A percentile compares a stretch with the other conserved stretches of the same genome.
These are phyloP conservation scores for Saxidomus purpurata DNA, from an alignment of 1,140 invertebrate genomes.

Conservation along the genomic window DNA sequence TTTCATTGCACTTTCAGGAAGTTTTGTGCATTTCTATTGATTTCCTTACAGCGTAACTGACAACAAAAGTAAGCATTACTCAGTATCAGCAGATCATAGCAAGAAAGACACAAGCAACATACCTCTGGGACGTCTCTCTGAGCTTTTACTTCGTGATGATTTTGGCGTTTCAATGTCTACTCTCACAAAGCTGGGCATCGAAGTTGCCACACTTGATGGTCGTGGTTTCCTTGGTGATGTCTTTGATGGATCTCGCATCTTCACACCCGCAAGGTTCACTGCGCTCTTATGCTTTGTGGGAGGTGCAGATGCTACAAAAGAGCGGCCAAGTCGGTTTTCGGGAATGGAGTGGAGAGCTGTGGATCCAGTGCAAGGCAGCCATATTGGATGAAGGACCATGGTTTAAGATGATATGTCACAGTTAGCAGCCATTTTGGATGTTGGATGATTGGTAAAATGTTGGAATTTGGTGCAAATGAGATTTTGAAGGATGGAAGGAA, in stretches of 20 bases:
- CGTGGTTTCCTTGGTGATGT: constrained; percentile 79
- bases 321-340: constrained; percentile 80
- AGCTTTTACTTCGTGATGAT: constrained; percentile 81
- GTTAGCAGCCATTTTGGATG: background rate
- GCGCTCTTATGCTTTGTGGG: constrained; percentile 78
- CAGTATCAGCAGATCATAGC: too few species aligned
- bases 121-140: constrained; percentile 81
- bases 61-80: too few species aligned
- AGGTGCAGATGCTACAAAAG: constrained; percentile 82
- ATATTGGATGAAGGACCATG: constrained; percentile 54
- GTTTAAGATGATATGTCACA: background rate
- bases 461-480: constrained; percentile 1
- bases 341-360: constrained; percentile 83
- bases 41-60: too few species aligned
- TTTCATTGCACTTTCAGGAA: too few species aligned
- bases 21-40: too few species aligned
- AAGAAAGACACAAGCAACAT: background rate
- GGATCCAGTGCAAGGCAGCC: constrained; percentile 36
- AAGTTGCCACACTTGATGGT: constrained; percentile 82
- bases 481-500: constrained; percentile 18
- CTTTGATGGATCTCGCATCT: constrained; percentile 75
- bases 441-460: constrained; percentile 13
- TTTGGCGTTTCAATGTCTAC: constrained; percentile 71
- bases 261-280: constrained; percentile 74
- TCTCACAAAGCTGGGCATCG: constrained; percentile 80